phyloP scores from a whole-genome alignment of 2,797 vertebrate species.

The Phoxinus dragarum region DNA sequence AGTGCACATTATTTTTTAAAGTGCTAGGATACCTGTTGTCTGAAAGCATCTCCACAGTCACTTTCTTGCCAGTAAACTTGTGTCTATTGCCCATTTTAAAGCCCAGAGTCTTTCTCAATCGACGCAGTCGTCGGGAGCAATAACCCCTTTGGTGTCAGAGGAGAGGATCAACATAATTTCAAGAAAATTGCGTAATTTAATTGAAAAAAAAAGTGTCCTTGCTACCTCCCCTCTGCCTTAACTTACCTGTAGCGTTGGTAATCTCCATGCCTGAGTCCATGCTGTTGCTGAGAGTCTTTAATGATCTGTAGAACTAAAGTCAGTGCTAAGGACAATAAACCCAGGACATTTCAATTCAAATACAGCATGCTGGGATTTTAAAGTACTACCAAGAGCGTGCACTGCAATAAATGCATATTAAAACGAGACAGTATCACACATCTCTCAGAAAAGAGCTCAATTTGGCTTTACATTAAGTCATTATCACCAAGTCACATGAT shows the following conservation, averaged over 20 bases:
- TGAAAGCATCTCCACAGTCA: slow-evolving; percentile 93
- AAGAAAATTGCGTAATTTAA: neutral
- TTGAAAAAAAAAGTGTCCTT: too few relatives aligned
- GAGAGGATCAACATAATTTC: neutral
- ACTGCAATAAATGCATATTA: neutral
- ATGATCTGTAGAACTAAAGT: slow-evolving; percentile 92
- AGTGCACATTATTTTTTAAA: neutral
- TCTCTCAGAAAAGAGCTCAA: neutral
- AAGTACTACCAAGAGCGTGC: neutral
- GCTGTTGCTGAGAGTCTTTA: slow-evolving; percentile 98
- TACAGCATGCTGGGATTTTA: neutral
- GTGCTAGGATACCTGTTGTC: slow-evolving; percentile 86
- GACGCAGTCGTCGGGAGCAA: slow-evolving; percentile 91
- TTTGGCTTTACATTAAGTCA: neutral
- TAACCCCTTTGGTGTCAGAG: slow-evolving; percentile 84
- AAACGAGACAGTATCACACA: neutral
- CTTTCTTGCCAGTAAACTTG: slow-evolving; percentile 96
- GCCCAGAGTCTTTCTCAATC: slow-evolving; percentile 93
- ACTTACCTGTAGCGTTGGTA: slow-evolving; percentile 99
- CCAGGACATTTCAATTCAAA: neutral
- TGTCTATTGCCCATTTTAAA: slow-evolving; percentile 98
- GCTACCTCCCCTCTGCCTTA: slow-evolving; percentile 65
- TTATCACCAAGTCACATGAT: neutral
- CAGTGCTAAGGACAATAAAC: slow-evolving; percentile 75
- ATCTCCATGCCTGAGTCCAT: slow-evolving; percentile 95